Evolutionary conservation across 2,888 invertebrate species (phyloP).

Genomic region (Linnaemya vulpina): DNA sequence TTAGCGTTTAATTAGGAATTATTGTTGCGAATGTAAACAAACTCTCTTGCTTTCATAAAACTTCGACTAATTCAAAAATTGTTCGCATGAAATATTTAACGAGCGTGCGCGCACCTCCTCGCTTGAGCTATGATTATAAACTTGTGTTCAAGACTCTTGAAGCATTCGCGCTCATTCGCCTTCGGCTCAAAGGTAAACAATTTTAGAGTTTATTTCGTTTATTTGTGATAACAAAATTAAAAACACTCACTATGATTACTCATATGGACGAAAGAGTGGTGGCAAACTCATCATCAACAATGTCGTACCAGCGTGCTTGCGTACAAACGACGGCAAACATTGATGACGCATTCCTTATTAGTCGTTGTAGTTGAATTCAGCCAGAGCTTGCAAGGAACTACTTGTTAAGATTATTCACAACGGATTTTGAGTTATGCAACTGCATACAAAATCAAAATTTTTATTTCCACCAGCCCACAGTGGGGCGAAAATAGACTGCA

Average conservation of each 20-base stretch:
- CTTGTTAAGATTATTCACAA: neutral
- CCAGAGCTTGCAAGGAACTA: conserved; percentile 24
- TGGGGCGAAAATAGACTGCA: too few relatives aligned
- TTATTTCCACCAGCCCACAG: too few relatives aligned
- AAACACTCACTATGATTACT: conserved; percentile 40
- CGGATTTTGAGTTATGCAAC: too few relatives aligned
- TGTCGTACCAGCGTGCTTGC: neutral
- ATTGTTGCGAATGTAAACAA: neutral
- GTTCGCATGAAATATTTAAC: conserved; percentile 31
- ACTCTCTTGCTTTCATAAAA: conserved; percentile 10
- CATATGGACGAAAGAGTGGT: conserved; percentile 37
- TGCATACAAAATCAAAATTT: too few relatives aligned
- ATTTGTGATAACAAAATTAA: conserved; percentile 40
- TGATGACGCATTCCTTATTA: conserved; percentile 56
- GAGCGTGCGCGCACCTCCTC: conserved; percentile 67
- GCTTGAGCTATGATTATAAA: conserved; percentile 47
- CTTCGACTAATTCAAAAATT: conserved; percentile 16
- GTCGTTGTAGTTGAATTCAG: neutral
- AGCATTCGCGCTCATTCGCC: conserved; percentile 42
- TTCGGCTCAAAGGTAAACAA: conserved; percentile 47
- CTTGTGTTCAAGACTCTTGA: conserved; percentile 41
- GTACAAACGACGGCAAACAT: neutral
- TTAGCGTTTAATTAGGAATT: neutral
- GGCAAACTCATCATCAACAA: conserved; percentile 22
- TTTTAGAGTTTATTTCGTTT: conserved; percentile 7